Evolutionary conservation across 2,113 vertebrate species (phyloP).

Genomic region (Atherinomorus stipes): DNA sequence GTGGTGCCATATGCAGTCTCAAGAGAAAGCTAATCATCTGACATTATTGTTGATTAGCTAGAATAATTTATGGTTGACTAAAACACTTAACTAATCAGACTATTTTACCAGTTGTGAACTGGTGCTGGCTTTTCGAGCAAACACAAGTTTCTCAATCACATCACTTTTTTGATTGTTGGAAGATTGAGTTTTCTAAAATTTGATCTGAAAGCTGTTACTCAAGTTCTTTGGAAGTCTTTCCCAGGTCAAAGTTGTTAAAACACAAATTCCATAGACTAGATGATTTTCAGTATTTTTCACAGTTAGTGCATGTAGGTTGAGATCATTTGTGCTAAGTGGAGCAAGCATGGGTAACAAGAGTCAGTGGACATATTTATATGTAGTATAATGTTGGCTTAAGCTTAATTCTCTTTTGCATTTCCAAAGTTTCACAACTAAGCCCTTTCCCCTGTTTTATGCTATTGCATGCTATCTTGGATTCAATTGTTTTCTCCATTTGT

Average conservation of each 20-base stretch:
- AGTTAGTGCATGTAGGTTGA: too few relatives aligned
- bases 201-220: not conserved
- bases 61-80: not conserved
- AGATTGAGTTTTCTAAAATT: not conserved
- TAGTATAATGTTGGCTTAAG: not conserved
- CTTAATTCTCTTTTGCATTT: not conserved
- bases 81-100: not conserved
- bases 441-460: not conserved
- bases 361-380: not conserved
- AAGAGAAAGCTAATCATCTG: not conserved
- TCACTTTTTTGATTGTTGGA: not conserved
- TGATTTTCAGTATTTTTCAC: too few relatives aligned
- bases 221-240: too few relatives aligned
- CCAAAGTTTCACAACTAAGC: too few relatives aligned
- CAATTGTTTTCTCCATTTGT: not conserved
- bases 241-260: too few relatives aligned
- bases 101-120: not conserved
- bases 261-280: too few relatives aligned
- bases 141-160: too few relatives aligned
- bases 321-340: too few relatives aligned
- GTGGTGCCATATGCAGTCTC: not conserved
- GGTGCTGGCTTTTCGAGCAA: not conserved
- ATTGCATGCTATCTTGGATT: not conserved
- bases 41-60: not conserved
- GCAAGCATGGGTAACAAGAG: too few relatives aligned